phyloP scores from a whole-genome alignment of 92 coral and sea anemone species.

The Epizoanthus ramosus region DNA sequence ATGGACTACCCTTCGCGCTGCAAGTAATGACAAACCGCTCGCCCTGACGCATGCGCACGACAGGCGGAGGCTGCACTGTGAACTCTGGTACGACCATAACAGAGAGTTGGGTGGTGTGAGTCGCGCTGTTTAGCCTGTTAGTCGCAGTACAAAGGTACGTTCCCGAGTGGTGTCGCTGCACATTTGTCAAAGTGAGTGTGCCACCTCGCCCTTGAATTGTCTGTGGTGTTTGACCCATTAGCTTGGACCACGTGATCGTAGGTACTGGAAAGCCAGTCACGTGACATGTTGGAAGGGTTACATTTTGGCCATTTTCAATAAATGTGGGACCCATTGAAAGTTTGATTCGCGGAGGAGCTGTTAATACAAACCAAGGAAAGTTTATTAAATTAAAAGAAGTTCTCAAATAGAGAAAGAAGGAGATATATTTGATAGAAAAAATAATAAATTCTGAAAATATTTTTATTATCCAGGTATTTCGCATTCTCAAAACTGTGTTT shows the following conservation, averaged over 20 bases:
- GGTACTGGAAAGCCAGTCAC: conserved; percentile 42
- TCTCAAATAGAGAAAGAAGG: neutral
- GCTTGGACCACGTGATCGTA: conserved; percentile 42
- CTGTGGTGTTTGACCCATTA: neutral
- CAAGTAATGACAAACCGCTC: conserved; percentile 1
- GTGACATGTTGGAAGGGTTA: conserved; percentile 29
- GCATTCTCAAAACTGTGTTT: too few species aligned
- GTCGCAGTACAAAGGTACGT: conserved; percentile 31
- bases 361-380: neutral
- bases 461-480: too few species aligned
- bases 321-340: conserved; percentile 37
- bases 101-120: conserved; percentile 26
- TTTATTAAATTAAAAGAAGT: too few species aligned
- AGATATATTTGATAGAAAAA: neutral
- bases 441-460: neutral
- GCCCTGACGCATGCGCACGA: conserved; percentile 1
- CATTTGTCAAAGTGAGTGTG: conserved; percentile 1
- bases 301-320: conserved; percentile 31
- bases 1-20: conserved; percentile 25
- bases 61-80: conserved; percentile 4
- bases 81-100: conserved; percentile 36
- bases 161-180: conserved; percentile 35
- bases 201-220: neutral
- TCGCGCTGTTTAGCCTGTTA: neutral
- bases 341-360: conserved; percentile 28